A percentile compares a stretch with the other conserved stretches of the same genome.
phyloP scores from a whole-genome alignment of 2,888 invertebrate genomes.

The Coenonympha glycerion region DNA sequence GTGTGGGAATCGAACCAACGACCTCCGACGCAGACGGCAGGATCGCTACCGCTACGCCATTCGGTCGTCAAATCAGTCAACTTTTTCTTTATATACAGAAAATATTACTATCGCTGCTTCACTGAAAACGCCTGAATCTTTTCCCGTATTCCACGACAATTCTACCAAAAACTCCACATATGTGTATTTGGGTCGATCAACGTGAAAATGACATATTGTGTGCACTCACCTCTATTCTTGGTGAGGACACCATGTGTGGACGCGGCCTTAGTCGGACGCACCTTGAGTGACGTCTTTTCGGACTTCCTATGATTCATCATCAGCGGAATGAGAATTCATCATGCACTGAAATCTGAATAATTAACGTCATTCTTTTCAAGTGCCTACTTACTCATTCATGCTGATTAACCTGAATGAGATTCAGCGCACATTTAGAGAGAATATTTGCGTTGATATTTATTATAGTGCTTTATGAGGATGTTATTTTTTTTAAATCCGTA shows the following conservation, averaged over 20 bases:
- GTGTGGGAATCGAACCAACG: too few species aligned
- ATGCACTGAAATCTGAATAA: background rate
- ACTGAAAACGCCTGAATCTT: background rate
- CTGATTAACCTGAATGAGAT: too few species aligned
- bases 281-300: background rate
- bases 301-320: slow-evolving; percentile 4
- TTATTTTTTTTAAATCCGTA: too few species aligned
- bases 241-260: slow-evolving; percentile 1
- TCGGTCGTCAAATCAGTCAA: too few species aligned
- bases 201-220: slow-evolving; percentile 16
- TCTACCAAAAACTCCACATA: background rate
- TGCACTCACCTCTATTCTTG: slow-evolving; percentile 14
- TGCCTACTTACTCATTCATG: too few species aligned
- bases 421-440: too few species aligned
- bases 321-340: background rate
- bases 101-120: too few species aligned
- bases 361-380: background rate
- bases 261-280: background rate
- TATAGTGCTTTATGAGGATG: too few species aligned
- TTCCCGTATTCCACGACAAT: background rate
- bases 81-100: too few species aligned
- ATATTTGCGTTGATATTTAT: too few species aligned
- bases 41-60: too few species aligned
- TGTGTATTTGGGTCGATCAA: slow-evolving; percentile 10
- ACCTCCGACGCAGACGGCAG: too few species aligned